Evolutionary conservation across 2,888 invertebrate species (phyloP), one percentile per base, ranked within the genome.

Genomic region (Phrixothrix hirtus): DNA sequence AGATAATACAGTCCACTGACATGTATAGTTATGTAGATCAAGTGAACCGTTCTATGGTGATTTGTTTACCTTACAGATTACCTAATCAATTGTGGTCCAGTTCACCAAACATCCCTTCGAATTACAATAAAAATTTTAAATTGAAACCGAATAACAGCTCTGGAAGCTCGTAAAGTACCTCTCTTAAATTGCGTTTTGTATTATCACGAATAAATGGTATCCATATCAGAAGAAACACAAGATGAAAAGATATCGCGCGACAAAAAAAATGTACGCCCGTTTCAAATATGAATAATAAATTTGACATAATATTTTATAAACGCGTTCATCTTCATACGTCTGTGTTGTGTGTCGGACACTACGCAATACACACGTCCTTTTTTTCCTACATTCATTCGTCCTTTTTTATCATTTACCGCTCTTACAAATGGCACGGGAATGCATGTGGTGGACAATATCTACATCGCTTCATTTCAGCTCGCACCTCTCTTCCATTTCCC

Each of bases 401-500:
- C 48, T 41, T 41, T 12, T 48, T 41, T 11, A 16, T 36, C 42
- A 14, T 39, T 29, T 42, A 42, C 41, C 35, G 34, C 41, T 9
- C 29, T 42, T 31, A 35, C 31, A 35, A 41, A 41, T 41, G 21
- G 12, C 13, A 26, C 11, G 11, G 32, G 41, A 49, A 35, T 49
- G 49, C 41, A 43, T 30, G 35, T 13, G 17, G 41, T 41, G 42
- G 35, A 42, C 49, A 43, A 49, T 49, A 49, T 49, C 49, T 42
- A 43, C 49, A 49, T 49, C 49, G 42, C 49, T 49, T 49, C 42
- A 49, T 49, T 49, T 49, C 41, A 17, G 14, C 34, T 42, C 49
- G 27, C 49, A 49, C 49, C 49, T 49, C 49, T 42, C 41, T 49
- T 49, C 42, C 42, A 49, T 49, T 49, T 49, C 49, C 49, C 49